Base-by-base conservation (phyloP, 2,113 vertebrate genomes). In the Megaptera novaeangliae region DNA sequence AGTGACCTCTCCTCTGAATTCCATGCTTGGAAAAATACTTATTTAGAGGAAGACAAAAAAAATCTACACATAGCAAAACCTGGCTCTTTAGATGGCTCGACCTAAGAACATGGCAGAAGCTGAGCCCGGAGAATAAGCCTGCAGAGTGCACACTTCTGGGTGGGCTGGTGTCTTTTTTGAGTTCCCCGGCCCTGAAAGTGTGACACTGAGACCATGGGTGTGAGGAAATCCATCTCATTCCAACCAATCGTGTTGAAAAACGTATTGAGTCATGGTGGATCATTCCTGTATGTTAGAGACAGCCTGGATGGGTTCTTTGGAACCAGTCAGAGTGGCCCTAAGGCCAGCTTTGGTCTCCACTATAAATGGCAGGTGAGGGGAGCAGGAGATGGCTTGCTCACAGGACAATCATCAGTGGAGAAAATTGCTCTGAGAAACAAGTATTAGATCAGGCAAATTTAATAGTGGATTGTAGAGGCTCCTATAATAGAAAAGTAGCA, bases 1-100 rank as follows among this genome's bases (percentile, higher is more conserved):
- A 98, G 90, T 98, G 97, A 98, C 97, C 97, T 98, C 98, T 98
- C 74, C 92, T 98, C 98, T 96, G 95, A 98, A 98, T 98, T 97
- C 96, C 96, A 90, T 36, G 95, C 95, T 97, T 96, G 97, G 97
- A 98, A 98, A 98, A 97, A 89, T 69, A 96, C 93, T 98, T 97
- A 94, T 87, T 96, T 96, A 97, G 92, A 96, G 80, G 94, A 88
- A 94, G 74, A 23, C 34, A 63, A 46, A 74, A 83, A 97, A 96
- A 81, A 68, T 64, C 83, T 41, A 69, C 87, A 75, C 41, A 94
- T 49, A 92, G 52, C 69, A 93, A 96, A 97, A 97, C 94, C 55
- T 95, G 72, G 17, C 17, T 98, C 39, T 88, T 94, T 69, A 46
- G 92, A 97, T 87, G 63, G 74, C 25, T 66, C 13, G 20, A 44